Percentiles rank a stretch among this genome's conserved stretches.
phyloP scores from a whole-genome alignment of 2,888 invertebrate species.

The Heliconius ethilla region DNA sequence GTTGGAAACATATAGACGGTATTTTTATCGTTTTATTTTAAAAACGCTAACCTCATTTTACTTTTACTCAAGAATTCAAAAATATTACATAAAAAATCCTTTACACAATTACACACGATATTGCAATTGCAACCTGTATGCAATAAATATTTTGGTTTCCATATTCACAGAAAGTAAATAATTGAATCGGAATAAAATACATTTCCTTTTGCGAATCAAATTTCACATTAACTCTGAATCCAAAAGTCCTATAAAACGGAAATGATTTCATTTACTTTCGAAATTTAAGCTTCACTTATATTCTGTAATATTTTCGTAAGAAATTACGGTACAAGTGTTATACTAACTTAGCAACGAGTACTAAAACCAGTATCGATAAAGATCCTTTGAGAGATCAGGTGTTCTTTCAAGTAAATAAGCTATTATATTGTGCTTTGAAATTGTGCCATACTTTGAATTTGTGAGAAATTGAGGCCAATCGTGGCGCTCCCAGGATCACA shows the following conservation, averaged over 20 bases:
- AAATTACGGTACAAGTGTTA: neutral
- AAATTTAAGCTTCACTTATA: neutral
- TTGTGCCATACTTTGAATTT: neutral
- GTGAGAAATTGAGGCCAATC: too few relatives aligned
- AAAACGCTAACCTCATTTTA: too few relatives aligned
- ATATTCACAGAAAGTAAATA: neutral
- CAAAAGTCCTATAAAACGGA: neutral
- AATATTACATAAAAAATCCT: neutral
- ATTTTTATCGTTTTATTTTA: too few relatives aligned
- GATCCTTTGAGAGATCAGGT: conserved; percentile 40
- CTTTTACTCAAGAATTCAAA: neutral
- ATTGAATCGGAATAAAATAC: neutral
- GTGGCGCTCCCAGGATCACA: too few relatives aligned
- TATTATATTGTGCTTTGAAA: conserved; percentile 36
- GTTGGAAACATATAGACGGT: too few relatives aligned
- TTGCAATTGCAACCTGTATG: neutral
- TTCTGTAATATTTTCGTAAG: neutral
- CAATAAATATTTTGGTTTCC: neutral
- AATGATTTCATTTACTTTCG: neutral
- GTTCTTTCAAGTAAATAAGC: conserved; percentile 41
- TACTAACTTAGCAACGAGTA: conserved; percentile 4
- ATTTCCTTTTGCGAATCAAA: neutral
- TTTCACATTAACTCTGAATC: conserved; percentile 3
- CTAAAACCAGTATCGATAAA: conserved; percentile 27
- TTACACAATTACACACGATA: neutral